Conservation (phyloP, 2,888 invertebrate genomes). For the Drosophila ezoana region DNA sequence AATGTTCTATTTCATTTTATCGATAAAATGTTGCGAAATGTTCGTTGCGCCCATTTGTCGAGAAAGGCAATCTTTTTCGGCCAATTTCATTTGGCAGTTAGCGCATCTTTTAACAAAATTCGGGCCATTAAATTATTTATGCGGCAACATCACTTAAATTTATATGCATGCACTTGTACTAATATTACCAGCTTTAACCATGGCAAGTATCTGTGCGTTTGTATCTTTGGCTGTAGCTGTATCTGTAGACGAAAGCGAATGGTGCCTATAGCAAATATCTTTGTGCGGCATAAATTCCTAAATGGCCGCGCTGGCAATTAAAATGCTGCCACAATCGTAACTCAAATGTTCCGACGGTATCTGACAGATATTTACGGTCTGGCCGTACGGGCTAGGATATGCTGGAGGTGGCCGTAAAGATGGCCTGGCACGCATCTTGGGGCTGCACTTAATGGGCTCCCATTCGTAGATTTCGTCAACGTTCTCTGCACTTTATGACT, state of each 20-base stretch:
- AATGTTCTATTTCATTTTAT: not conserved
- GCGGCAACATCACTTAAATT: conserved; percentile 56
- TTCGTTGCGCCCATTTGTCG: not conserved
- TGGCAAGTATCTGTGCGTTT: conserved; percentile 6
- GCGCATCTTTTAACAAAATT: conserved; percentile 67
- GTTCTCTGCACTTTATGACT: conserved; percentile 71
- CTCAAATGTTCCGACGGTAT: conserved; percentile 46
- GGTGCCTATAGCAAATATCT: conserved; percentile 35
- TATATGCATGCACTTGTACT: conserved; percentile 30
- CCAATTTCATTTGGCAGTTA: conserved; percentile 54
- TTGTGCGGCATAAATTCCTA: conserved; percentile 46
- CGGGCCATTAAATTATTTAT: conserved; percentile 73
- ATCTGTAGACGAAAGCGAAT: conserved; percentile 10
- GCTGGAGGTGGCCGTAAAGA: conserved; percentile 5
- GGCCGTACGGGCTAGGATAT: not conserved
- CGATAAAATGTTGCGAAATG: conserved; percentile 17
- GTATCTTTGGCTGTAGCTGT: conserved; percentile 18
- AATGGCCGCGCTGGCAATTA: conserved; percentile 67
- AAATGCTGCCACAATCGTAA: conserved; percentile 67
- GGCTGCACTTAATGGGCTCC: conserved; percentile 64
- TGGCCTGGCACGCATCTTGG: conserved; percentile 11
- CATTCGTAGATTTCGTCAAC: conserved; percentile 54
- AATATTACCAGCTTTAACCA: conserved; percentile 9
- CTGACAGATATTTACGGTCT: conserved; percentile 38
- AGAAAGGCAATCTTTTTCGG: conserved; percentile 13